Base-by-base conservation (phyloP, 92 coral and sea anemone genomes). In the Siderastrea radians region DNA sequence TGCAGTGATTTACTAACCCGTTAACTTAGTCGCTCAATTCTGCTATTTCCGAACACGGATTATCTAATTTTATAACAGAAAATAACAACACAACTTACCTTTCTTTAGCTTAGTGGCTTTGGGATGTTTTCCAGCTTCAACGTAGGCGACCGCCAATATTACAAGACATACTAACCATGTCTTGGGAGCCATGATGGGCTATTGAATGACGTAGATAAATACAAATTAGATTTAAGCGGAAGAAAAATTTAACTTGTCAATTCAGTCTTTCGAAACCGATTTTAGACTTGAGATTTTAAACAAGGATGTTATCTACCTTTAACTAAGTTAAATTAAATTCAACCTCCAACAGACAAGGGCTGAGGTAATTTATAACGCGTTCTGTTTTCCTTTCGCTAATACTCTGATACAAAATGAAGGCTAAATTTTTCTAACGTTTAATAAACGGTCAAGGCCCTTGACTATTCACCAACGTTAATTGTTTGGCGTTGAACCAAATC, bases 121-220 rank as follows among this genome's bases (percentile, higher is more conserved):
- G 7, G 96, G 93, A 72, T 90, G 90, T 87, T 78, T 90, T 43
- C 93, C 96, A 9, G 96, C 96, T 75, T 93, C 92, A 62, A 88
- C 89, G 50, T 81, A 90, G 71, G 89, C 85, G 61, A 93, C 65
- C n/a, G 90, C 93, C 91, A 87, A 55, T 10, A 91, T 84, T 76
- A 90, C 49, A 84, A 93, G 93, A 74, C 85, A 89, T 68, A 93
- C 85, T 77, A 90, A 81, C 7, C 90, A 66, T 19, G 92, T 59
- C 92, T 91, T 95, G 73, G 96, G 90, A 95, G 96, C 98, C 98
- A 95, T 95, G 86, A 16, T 88, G 96, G 95, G 87, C 89, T 79
- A 53, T 45, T 72, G 91, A 66, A 49, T 50, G 17, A 55, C 51
- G 43, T 74, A 47, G 8, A 66, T 55, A 43, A 48, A 49, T 5